Percentiles rank a stretch among this genome's conserved stretches.
These are phyloP conservation scores for Megalops atlanticus DNA, from an alignment of 2,113 vertebrate species.

Conservation along the genomic window DNA sequence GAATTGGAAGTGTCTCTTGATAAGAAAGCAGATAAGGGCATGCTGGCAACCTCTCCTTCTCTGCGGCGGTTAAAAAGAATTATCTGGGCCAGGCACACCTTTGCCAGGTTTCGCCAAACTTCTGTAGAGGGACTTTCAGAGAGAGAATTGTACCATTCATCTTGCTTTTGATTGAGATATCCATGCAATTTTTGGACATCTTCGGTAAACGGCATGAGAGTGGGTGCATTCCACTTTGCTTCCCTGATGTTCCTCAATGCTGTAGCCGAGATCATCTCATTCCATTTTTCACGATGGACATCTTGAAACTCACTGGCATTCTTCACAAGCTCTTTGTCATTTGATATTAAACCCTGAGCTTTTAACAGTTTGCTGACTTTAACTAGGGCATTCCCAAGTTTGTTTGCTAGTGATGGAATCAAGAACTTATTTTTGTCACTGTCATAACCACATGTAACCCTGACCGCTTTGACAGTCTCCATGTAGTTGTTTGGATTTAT, in stretches of 20 bases:
- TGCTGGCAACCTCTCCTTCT: conserved; percentile 22
- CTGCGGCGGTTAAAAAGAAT: conserved; percentile 18
- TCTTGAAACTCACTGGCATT: conserved; percentile 41
- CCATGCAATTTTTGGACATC: conserved; percentile 35
- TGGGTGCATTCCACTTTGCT: conserved; percentile 35
- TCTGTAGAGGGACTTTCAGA: conserved; percentile 28
- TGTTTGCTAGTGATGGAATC: conserved; percentile 47
- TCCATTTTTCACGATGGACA: conserved; percentile 40
- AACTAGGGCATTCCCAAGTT: conserved; percentile 41
- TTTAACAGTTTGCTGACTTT: conserved; percentile 50
- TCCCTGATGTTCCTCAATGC: conserved; percentile 43
- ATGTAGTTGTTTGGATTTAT: conserved; percentile 44
- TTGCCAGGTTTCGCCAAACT: conserved; percentile 31
- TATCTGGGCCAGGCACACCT: conserved; percentile 14
- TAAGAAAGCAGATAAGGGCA: conserved; percentile 9
- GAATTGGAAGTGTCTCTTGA: conserved; percentile 18
- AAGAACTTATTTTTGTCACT: conserved; percentile 31
- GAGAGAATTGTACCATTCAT: neutral
- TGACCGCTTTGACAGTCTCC: conserved; percentile 45
- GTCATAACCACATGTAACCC: conserved; percentile 40
- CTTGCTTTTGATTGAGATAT: conserved; percentile 31
- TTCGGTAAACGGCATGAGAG: conserved; percentile 38
- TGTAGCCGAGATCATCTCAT: conserved; percentile 39
- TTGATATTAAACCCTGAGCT: conserved; percentile 39
- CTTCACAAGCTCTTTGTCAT: conserved; percentile 34